Evolutionary conservation across 2,888 invertebrate species (phyloP), one percentile per base, ranked within the genome.

Genomic region (Apodemia duryi): DNA sequence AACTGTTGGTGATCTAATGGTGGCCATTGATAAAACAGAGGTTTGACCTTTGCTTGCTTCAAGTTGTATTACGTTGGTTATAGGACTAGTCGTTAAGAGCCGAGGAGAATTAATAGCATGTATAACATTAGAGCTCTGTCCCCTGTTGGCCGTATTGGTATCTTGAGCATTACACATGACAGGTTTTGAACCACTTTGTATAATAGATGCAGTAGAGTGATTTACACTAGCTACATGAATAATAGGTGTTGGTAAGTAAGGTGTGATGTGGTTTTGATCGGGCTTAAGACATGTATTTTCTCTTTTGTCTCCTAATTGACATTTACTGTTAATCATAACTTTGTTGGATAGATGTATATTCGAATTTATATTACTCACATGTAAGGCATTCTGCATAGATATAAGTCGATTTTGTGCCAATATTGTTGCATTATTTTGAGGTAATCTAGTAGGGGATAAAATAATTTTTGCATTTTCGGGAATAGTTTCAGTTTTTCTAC

Each of bases 341-440:
- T 91, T 91, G 71, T 84, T 86, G 29, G 84, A 76, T 57, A 88
- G 68, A 70, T 89, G 89, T 68, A 88, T 70, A 49, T 81, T 69
- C 28, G 86, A 77, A 78, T 83, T 89, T 51, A 85, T 76, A 71
- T 83, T 85, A 49, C 82, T 80, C 35, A 85, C 76, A 64, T 89
- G 87, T 62, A 88, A 74, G 46, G 88, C 80, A 73, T 86, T 88
- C 75, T 88, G 88, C 86, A 91, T 85, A 1, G 89, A 83, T 72
- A 91, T 85, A 52, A 92, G 75, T 52, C 92, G 82, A 75, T 91
- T 92, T 74, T 91, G 91, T 10, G 90, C 84, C 84, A 91, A 81
- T 10, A 90, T 82, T 60, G 90, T 85, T 63, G 88, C 80, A 75
- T 86, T 91, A 63, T 74, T 85, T 68, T 81, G 84, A 68, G 84